Evolutionary conservation across 2,888 invertebrate species (phyloP), one percentile per base, ranked within the genome.

Genomic region (Napeogenes inachia): DNA sequence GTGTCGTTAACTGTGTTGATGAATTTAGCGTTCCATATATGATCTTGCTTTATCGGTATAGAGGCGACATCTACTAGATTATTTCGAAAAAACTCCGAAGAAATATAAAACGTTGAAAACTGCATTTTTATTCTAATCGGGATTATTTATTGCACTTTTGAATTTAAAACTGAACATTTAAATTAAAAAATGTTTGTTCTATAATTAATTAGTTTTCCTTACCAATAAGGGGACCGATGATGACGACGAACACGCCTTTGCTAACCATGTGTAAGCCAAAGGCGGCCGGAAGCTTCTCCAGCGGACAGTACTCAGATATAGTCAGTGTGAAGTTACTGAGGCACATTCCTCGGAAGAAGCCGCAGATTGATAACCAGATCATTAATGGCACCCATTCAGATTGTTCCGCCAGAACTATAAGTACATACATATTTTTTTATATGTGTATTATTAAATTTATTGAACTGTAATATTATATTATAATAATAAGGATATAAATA

Each of bases 221-320:
- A 94, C 94, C 94, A 78, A 94, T 92, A 55, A 95, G 68, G 2
- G 95, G 95, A 60, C 95, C 95, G 69, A 95, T 91, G 12, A 86
- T 79, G 12, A 94, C 92, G 3, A 95, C 94, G 70, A 94, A 93
- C 3, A 94, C 79, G 8, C 95, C 95, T 77, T 95, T 95, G 73
- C 93, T 94, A 68, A 95, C 94, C 92, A 95, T 93, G 73, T 94
- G 95, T 75, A 95, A 87, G 13, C 95, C 95, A 76, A 95, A 95
- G 12, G 95, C 95, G 5, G 94, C 94, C 0, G 95, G 95, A 66
- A 95, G 79, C 75, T 94, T 94, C 75, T 95, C 94, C 69, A 93
- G 77, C 0, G 94, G 93, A 70, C 94, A 94, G 73, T 94, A 94
- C 81, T 95, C 95, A 0, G 95, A 94, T 70, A 95, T 94, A n/a